phyloP scores from a whole-genome alignment of 2,888 invertebrate species.

The Trichogramma dendrolimi region DNA sequence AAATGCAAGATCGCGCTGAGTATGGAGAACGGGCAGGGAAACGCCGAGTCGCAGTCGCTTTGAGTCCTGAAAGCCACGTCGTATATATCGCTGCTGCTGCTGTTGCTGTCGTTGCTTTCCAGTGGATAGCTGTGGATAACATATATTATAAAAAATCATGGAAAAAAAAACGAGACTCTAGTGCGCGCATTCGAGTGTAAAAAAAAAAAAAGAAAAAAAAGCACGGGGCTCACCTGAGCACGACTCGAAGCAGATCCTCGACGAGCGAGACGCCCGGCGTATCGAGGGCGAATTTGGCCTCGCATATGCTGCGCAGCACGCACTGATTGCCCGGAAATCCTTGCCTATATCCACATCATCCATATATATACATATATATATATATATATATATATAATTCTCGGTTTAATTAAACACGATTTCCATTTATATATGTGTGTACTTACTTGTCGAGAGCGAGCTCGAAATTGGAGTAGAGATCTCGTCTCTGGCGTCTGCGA shows the following conservation, averaged over 20 bases:
- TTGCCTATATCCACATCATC: conserved; percentile 50
- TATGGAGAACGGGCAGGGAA: conserved; percentile 47
- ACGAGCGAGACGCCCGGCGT: conserved; percentile 62
- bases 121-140: conserved; percentile 14
- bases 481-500: conserved; percentile 51
- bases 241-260: conserved; percentile 62
- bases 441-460: conserved; percentile 52
- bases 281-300: conserved; percentile 58
- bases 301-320: conserved; percentile 66
- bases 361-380: too few species aligned
- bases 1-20: conserved; percentile 32
- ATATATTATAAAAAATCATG: neutral
- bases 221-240: conserved; percentile 56
- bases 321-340: conserved; percentile 64
- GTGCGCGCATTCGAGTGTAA: neutral
- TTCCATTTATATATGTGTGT: neutral
- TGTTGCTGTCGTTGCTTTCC: neutral
- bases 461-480: conserved; percentile 56
- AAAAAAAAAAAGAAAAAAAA: neutral
- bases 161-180: neutral
- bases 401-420: too few species aligned
- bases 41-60: conserved; percentile 38
- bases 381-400: too few species aligned
- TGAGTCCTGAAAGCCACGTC: too few species aligned
- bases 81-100: neutral